Evolutionary conservation across 2,797 vertebrate genomes (phyloP), one percentile per base, ranked within the genome.

Genomic region (Coranthus polyacanthus): DNA sequence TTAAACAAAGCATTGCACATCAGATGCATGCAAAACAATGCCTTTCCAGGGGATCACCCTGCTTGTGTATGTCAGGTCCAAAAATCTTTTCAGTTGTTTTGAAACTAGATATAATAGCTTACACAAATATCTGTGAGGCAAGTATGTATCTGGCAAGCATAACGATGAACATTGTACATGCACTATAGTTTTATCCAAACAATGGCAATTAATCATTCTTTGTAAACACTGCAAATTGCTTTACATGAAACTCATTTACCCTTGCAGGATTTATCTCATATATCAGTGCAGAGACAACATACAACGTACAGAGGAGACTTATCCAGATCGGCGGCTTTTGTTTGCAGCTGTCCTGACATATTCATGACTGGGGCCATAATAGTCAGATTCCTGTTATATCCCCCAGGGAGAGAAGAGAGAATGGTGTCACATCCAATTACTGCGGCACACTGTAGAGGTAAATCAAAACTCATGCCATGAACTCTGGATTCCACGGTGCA

Each of bases 401-500:
- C 91, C 90, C 89, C 64, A 38, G 89, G 89, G 92, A 88, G 87
- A 79, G 80, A 76, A 72, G 74, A 68, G 88, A 90, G 85, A 87
- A 91, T 88, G 89, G 87, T 93, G 90, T 91, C 90, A 92, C 88
- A 91, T 91, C 90, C 91, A 92, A 92, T 91, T 92, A 92, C 82
- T 69, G 86, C 73, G 39, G 82, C 80, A 83, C 89, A 87, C 80
- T 83, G 84, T 89, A 74, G 86, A 88, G 82, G 89, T 92, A 91
- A 92, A 92, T 93, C 89, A 92, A 88, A 87, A 84, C 85, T 84
- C 22, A 12, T 88, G 87, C 84, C 82, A 68, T 86, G 84, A 89
- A 89, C 87, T 85, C 74, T 61, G 65, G 79, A 89, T 78, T 84
- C 69, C 39, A 57, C 75, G 75, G 75, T 77, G 72, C 43, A 32